Percentiles rank a stretch among this genome's conserved stretches.
Conservation (phyloP, 2,888 invertebrate genomes). For the Nymphalis c-album region DNA sequence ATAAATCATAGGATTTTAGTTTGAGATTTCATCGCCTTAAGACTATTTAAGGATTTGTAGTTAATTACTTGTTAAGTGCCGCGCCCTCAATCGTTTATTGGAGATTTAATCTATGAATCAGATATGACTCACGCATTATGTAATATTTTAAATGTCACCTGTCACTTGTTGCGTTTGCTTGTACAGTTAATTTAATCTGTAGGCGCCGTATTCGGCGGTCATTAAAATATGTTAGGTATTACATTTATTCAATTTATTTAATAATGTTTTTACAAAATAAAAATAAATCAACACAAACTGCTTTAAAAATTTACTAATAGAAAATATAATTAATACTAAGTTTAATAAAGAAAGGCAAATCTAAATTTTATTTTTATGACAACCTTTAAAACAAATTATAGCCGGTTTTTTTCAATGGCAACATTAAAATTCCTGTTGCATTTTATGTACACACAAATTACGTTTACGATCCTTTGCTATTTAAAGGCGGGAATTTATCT, state of each 20-base stretch:
- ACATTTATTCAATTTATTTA: too few species aligned
- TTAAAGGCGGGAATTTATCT: constrained; percentile 6
- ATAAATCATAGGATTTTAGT: background rate
- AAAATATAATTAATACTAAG: too few species aligned
- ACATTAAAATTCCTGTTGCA: constrained; percentile 9
- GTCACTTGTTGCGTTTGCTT: background rate
- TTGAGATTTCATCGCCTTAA: background rate
- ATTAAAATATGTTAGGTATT: background rate
- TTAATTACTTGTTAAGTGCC: constrained; percentile 2
- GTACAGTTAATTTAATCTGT: background rate
- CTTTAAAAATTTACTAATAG: too few species aligned
- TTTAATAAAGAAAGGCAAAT: too few species aligned
- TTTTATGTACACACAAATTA: constrained; percentile 8
- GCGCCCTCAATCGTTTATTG: background rate
- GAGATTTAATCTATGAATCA: constrained; percentile 14
- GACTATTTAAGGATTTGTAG: background rate
- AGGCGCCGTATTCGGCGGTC: background rate
- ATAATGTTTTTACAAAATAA: too few species aligned
- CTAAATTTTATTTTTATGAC: too few species aligned
- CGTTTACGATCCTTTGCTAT: constrained; percentile 7
- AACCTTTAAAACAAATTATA: too few species aligned
- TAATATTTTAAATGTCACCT: constrained; percentile 19
- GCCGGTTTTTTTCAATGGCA: background rate
- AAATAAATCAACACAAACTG: too few species aligned
- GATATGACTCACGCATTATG: constrained; percentile 17